Evolutionary conservation across 2,797 vertebrate genomes (phyloP), one percentile per base, ranked within the genome.

Genomic region (Novumbra hubbsi): DNA sequence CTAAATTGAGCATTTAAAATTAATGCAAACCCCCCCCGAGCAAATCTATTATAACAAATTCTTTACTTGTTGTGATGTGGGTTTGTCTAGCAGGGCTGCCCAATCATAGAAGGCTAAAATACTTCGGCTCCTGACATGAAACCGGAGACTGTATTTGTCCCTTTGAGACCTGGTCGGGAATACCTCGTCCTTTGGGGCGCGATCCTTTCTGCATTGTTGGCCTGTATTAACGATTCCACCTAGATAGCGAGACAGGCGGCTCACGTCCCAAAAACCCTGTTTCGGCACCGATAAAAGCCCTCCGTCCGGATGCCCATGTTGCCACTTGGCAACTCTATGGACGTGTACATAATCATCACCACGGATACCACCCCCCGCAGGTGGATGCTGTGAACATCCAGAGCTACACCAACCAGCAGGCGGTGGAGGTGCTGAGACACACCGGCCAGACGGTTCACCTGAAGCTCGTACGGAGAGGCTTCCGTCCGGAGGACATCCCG

Each of bases 381-480:
- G 98, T 99, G 15, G 97, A 99, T 63, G 94, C 96, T n/a, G 92
- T 95, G 76, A 95, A 98, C 90, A 96, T 99, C 90, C 96, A 96
- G 81, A 96, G 95, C 71, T 97, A 95, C 92, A 98, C 96, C 82
- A 99, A 99, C 85, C 98, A 99, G 68, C 96, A 99, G 90, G 98
- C 98, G 5, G 98, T 99, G 78, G 98, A 99, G 0, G 94, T 98
- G 50, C 87, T 99, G 73, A 88, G 96, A 34, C 96, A 95, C 89
- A 99, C 98, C 0, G 95, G 97, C 73, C 96, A 98, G 83, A 96
- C 92, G 0, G 97, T 99, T 72, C 91, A 85, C 17, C 95, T 99
- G 15, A 96, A 95, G 65, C 93, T 99, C 74, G 91, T 96, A 81
- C 93, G 96, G 55, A 93, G 94, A 68, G 93, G 93, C 27, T 87